Evolutionary conservation across 92 coral and sea anemone genomes (phyloP).

Genomic region (Umimayanthus kanabou): DNA sequence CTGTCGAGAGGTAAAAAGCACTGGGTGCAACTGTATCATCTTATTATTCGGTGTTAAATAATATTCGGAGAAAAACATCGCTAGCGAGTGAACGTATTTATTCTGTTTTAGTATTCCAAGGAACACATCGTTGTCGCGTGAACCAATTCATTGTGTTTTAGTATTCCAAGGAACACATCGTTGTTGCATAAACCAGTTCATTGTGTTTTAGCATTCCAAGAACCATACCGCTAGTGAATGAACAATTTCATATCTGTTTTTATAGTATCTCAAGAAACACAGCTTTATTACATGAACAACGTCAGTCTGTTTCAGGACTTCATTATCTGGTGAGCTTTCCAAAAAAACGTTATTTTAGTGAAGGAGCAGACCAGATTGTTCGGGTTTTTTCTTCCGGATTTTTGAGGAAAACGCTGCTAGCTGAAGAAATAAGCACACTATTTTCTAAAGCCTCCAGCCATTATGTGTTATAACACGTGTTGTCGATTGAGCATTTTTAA

Average conservation of each 20-base stretch:
- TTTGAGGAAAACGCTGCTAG: too few species aligned
- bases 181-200: conserved; percentile 28
- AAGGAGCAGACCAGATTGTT: too few species aligned
- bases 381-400: too few species aligned
- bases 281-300: conserved; percentile 37
- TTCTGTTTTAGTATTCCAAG: conserved; percentile 94
- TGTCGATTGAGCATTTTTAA: too few species aligned
- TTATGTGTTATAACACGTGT: too few species aligned
- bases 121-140: conserved; percentile 73
- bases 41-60: too few species aligned
- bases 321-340: too few species aligned
- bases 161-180: conserved; percentile 92
- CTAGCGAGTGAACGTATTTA: conserved; percentile 29
- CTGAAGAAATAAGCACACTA: too few species aligned
- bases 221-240: conserved; percentile 75
- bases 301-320: background rate
- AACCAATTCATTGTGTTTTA: conserved; percentile 69
- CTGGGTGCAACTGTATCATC: too few species aligned
- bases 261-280: background rate
- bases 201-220: conserved; percentile 94
- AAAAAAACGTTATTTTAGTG: too few species aligned
- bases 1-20: too few species aligned
- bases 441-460: too few species aligned
- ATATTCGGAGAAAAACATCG: conserved; percentile 65
- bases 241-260: background rate